Evolutionary conservation across 2,888 invertebrate genomes (phyloP), one percentile per base, ranked within the genome.

Genomic region (Dichetophora obliterata): DNA sequence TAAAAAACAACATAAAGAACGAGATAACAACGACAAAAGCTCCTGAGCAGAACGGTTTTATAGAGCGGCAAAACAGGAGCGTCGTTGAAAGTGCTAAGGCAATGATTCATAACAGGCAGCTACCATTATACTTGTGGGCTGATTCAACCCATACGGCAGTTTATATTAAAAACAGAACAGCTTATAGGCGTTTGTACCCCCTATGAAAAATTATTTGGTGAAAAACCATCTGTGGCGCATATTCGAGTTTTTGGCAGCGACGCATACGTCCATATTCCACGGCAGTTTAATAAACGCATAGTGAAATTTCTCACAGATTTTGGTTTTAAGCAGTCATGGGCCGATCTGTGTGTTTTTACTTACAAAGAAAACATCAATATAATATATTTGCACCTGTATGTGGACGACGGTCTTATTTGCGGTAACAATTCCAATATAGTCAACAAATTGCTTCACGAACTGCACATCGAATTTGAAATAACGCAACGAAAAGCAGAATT

Each of bases 1-100:
- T 76, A 1, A 34, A 37, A 31, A 65, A 72, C 22, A 75, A 76
- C 61, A 77, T 79, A 3, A 75, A 78, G 24, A 79, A 82, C 63
- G 73, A 79, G 52, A 63, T 75, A n/a, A 68, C 75, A 9, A 63
- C 70, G 52, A 63, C 76, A 11, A 59, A 74, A 77, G 69, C 77
- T 19, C 77, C 75, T 8, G 70, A 75, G 16, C 75, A 75, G 31
- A 77, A 71, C 1, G 37, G 37, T 37, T 70, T 77, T 16, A 75
- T 75, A 19, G 75, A 77, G n/a, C 65, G 75, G 16, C 70, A 75
- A 54, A 77, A 77, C 22, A 70, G 65, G 19, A 77, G 65, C 4
- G 43, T 75, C 3, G 54, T 75, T 27, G 77, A 77, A 70, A 75
- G 70, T 50, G 77, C 70, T 9, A 74, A 70, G 31, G n/a, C 75